Percentiles rank a stretch among this genome's conserved stretches.
Evolutionary conservation across 2,113 vertebrate species (phyloP).

Genomic region (Dermatemys mawii): DNA sequence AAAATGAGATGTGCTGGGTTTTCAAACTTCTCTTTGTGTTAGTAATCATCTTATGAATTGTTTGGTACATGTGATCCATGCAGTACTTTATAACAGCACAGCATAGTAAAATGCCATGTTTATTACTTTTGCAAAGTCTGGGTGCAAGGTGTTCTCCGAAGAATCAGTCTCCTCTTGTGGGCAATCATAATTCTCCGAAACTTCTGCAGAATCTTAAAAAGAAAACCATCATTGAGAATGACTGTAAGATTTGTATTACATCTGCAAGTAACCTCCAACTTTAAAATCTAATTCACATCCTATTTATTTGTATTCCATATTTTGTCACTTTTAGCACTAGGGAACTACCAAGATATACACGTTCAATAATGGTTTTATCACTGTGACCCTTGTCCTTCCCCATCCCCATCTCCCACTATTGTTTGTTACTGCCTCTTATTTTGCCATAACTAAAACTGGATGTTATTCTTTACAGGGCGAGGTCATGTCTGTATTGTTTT

Average conservation of each 20-base stretch:
- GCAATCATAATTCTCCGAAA: constrained; percentile 77
- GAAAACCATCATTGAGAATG: background rate
- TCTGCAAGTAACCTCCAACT: background rate
- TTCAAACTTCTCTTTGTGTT: background rate
- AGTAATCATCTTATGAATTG: background rate
- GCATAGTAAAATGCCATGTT: constrained; percentile 7
- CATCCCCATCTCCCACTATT: background rate
- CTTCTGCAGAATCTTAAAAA: constrained; percentile 86
- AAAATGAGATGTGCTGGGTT: background rate
- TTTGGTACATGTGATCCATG: background rate
- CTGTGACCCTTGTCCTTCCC: background rate
- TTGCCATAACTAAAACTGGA: background rate
- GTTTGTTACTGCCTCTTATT: background rate
- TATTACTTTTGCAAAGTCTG: constrained; percentile 92
- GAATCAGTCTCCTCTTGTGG: constrained; percentile 85
- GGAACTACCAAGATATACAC: background rate
- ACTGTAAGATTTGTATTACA: background rate
- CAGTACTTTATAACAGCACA: background rate
- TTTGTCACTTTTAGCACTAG: background rate
- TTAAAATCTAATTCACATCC: background rate
- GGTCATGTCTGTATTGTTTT: background rate
- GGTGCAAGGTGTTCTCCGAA: constrained; percentile 88
- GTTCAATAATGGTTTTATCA: background rate
- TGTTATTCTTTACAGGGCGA: background rate
- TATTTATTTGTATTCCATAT: background rate